These are phyloP conservation scores for Papilio demoleus DNA, from an alignment of 2,888 invertebrate genomes.

Conservation along the genomic window DNA sequence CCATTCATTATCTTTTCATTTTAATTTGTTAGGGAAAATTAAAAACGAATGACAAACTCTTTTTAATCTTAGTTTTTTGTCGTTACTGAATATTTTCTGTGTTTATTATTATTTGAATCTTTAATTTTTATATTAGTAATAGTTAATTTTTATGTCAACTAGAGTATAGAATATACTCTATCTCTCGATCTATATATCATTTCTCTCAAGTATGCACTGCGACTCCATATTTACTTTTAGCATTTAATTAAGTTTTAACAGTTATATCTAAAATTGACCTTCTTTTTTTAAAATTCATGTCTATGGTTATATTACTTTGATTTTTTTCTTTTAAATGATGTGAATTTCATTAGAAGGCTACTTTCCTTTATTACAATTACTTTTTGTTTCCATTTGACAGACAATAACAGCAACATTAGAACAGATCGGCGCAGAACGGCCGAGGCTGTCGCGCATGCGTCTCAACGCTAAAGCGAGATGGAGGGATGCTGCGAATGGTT, in stretches of 20 bases:
- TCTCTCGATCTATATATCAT: no score
- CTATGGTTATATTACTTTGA: no score
- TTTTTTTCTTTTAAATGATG: no score
- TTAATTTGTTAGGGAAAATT: background rate
- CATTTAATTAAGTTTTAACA: no score
- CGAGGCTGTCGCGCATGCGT: slow-evolving; percentile 38
- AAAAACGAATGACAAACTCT: background rate
- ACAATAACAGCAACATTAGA: slow-evolving; percentile 35
- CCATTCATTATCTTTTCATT: slow-evolving; percentile 12
- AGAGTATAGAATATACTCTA: no score
- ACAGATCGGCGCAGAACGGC: slow-evolving; percentile 39
- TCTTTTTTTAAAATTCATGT: no score
- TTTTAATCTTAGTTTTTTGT: background rate
- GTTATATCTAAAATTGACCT: no score
- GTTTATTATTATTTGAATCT: background rate
- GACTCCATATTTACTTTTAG: no score
- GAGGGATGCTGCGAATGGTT: slow-evolving; percentile 60
- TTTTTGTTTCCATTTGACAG: slow-evolving; percentile 24
- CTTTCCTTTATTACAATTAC: background rate
- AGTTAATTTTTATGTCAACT: background rate
- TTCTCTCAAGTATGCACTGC: no score
- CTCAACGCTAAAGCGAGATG: slow-evolving; percentile 49
- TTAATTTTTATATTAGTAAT: no score
- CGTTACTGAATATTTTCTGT: background rate
- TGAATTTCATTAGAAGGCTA: no score